Evolutionary conservation across 2,113 vertebrate genomes (phyloP).

Genomic region (Dicrurus megarhynchus): DNA sequence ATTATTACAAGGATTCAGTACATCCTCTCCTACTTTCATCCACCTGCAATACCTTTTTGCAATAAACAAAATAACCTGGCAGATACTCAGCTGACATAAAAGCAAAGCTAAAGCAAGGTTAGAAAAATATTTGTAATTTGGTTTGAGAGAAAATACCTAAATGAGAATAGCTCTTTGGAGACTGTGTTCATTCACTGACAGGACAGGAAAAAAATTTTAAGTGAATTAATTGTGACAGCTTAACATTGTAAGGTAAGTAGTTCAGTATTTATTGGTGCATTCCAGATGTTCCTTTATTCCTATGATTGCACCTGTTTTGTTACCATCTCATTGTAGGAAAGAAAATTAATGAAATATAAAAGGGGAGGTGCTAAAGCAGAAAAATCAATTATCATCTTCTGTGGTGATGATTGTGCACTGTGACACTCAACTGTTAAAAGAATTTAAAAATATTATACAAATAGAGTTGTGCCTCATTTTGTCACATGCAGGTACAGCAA

Average conservation of each 20-base stretch:
- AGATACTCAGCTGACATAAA: background rate
- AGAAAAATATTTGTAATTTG: background rate
- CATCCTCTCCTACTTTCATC: background rate
- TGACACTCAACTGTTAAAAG: constrained; percentile 23
- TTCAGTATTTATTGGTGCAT: background rate
- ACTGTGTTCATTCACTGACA: background rate
- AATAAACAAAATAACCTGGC: background rate
- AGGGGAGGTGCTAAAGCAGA: background rate
- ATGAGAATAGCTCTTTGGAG: background rate
- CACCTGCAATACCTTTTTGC: background rate
- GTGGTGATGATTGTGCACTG: background rate
- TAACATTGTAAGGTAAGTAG: background rate
- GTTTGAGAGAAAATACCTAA: background rate
- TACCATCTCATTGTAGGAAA: background rate
- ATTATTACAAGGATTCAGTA: background rate
- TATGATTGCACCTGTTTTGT: background rate
- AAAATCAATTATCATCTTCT: constrained; percentile 30
- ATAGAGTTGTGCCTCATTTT: constrained; percentile 25
- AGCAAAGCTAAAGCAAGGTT: background rate
- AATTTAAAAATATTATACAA: constrained; percentile 8
- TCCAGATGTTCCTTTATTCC: background rate
- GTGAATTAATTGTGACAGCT: background rate
- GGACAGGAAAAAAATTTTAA: background rate
- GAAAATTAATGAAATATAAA: background rate
- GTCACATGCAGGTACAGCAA: background rate